Percentiles rank a stretch among this genome's conserved stretches.
These are phyloP conservation scores for Todiramphus chloris DNA, from an alignment of 2,113 vertebrate species.

Conservation along the genomic window DNA sequence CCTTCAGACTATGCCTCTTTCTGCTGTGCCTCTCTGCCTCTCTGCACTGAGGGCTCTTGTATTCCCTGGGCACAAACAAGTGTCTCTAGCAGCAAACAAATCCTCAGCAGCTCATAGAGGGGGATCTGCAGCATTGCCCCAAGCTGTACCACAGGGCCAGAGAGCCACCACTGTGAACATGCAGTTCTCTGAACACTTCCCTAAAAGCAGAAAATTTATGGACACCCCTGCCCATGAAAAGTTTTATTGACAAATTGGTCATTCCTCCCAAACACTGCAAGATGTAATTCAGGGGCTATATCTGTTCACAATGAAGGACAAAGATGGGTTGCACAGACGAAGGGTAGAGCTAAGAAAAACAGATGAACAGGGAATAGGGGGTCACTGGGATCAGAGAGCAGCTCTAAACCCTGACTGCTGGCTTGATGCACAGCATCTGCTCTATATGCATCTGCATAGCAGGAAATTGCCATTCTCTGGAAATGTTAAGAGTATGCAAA, in stretches of 20 bases:
- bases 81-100: neutral
- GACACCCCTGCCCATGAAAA: accelerated
- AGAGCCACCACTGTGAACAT: neutral
- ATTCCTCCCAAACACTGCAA: neutral
- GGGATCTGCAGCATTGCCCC: neutral
- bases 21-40: neutral
- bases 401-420: neutral
- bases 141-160: neutral
- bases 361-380: neutral
- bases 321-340: neutral
- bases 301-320: neutral
- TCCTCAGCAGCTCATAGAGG: neutral
- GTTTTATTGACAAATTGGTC: neutral
- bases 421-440: neutral
- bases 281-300: neutral
- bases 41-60: neutral
- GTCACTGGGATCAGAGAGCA: neutral
- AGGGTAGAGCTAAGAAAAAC: neutral
- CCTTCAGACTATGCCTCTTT: neutral
- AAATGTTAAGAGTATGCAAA: neutral
- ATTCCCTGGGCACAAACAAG: neutral
- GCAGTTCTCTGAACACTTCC: neutral
- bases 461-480: neutral
- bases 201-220: neutral
- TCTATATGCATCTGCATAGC: neutral